Base-by-base conservation (phyloP, 2,888 invertebrate genomes). In the Choreutis nemorana region DNA sequence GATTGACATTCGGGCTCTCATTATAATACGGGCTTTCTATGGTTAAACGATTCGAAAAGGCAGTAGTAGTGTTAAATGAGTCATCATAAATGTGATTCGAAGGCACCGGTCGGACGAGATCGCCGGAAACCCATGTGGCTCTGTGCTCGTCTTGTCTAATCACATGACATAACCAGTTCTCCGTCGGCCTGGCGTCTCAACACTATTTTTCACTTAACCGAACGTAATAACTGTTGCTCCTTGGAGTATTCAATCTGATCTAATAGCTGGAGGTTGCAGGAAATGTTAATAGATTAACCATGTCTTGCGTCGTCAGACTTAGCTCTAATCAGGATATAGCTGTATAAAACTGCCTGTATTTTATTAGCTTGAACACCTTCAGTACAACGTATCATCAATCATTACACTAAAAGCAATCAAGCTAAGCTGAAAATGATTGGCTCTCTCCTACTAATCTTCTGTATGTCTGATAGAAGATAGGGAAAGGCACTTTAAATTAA, bases 81-180 rank as follows among this genome's bases (percentile, higher is more conserved):
- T 53, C 55, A 47, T 45, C 34, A 14, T 44, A 51, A 48, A 40
- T 33, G 40, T 35, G 37, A 38, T 36, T 34, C 33, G 15, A 39
- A 41, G 48, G 40, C 42, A 48, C 45, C 44, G 42, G 46, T 40
- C 38, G 37, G 40, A 40, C 45, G 40, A 51, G 50, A 52, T 50
- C 50, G 40, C 57, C 62, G 72, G 72, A 73, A 71, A 61, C 52
- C 48, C 51, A 54, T 35, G 53, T 48, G 44, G 46, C 48, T 48
- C 41, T 34, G 28, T 45, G 48, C 50, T 39, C 42, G 40, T 9
- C 8, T 14, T 7, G 21, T 34, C 37, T 60, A 54, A 56, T 55
- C 48, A 58, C 51, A 45, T 44, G 41, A 41, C 37, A 31, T 43
- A 53, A 50, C 56, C 49, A 31, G 55, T 55, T 60, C 45, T 47